Evolutionary conservation across 2,888 invertebrate genomes (phyloP).

Genomic region (Microplitis deprimator): DNA sequence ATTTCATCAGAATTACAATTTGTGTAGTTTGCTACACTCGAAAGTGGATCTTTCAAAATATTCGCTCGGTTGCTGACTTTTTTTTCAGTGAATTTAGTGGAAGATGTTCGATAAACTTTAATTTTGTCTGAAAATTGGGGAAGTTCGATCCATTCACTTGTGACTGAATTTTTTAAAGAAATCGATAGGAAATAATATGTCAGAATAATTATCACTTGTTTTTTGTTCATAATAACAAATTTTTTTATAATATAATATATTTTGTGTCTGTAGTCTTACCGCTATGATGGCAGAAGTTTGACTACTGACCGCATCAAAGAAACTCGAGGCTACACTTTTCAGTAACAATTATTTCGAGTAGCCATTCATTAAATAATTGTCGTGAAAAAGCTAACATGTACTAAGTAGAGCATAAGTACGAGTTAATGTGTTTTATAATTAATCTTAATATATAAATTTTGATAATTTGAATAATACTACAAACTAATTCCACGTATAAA

Average conservation of each 20-base stretch:
- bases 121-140: conserved; percentile 65
- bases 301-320: conserved; percentile 49
- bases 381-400: not conserved
- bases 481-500: too few species aligned
- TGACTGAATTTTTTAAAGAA: conserved; percentile 36
- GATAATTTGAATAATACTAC: too few species aligned
- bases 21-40: not conserved
- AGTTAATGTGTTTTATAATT: too few species aligned
- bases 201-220: conserved; percentile 27
- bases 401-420: not conserved
- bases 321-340: conserved; percentile 49
- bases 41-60: not conserved
- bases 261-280: conserved; percentile 9
- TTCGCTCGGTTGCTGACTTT: not conserved
- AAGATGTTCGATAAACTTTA: conserved; percentile 60
- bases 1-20: not conserved
- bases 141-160: conserved; percentile 67
- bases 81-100: conserved; percentile 13
- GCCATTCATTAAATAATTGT: conserved; percentile 22
- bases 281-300: conserved; percentile 32
- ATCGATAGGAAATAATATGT: conserved; percentile 37
- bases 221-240: conserved; percentile 39
- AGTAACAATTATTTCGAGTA: conserved; percentile 64
- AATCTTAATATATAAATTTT: too few species aligned
- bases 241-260: conserved; percentile 5